Evolutionary conservation across 1,140 invertebrate species (phyloP), one percentile per base, ranked within the genome.

Genomic region (Brachystomella parvula): DNA sequence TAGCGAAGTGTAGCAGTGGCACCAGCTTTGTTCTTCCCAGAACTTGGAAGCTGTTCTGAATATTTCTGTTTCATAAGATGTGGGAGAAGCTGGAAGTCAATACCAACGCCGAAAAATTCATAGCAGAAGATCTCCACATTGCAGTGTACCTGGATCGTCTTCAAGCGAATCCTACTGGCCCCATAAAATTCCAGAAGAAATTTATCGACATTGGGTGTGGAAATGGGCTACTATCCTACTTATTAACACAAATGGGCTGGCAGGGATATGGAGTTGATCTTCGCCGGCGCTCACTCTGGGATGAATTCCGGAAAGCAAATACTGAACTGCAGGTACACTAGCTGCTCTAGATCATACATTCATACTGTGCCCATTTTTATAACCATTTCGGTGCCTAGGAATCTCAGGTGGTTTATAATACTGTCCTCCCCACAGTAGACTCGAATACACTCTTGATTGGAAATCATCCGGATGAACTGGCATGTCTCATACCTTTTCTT

Each of bases 401-500:
- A 30, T 29, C 12, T 29, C 15, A 15, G 15, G 29, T 64, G n/a
- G 21, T 21, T 19, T 26, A 26, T 1, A 31, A 62, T 33, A 33
- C 47, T 67, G 58, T 2, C 19, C 21, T 19, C 21, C 21, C 17
- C 29, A n/a, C 2, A 15, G 31, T 26, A 39, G 1, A 49, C 56
- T 44, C 28, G 15, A 61, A 35, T 44, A 47, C 21, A 65, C n/a
- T 61, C 9, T 64, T 98, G 17, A 95, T 99, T 78, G 96, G 96
- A 47, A 99, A 99, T 82, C 96, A 99, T 81, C 96, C 94, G 47
- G 96, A 98, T 82, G 96, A 98, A 77, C 78, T 99, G 3, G 97
- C 95, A 31, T 94, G 96, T 3, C 99, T 96, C 95, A 88, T 99
- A 72, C 94, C 96, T 35, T 86, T 98, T 0, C 87, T 98, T 64